Conservation (phyloP, 2,797 vertebrate genomes). For the Acropternis orthonyx region DNA sequence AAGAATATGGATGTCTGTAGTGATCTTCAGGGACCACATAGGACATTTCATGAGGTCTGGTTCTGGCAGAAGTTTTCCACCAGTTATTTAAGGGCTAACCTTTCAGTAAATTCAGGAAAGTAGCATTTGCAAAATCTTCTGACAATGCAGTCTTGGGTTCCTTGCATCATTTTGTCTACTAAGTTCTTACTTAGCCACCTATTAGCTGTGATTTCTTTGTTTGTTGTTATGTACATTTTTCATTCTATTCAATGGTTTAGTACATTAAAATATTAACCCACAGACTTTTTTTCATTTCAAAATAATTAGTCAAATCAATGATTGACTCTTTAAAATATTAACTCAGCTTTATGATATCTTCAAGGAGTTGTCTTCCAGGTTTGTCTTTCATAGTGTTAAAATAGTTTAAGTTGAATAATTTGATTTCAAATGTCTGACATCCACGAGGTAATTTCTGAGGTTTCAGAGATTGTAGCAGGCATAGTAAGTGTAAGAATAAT, state of each 20-base stretch:
- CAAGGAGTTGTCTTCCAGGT: not conserved
- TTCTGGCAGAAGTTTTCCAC: not conserved
- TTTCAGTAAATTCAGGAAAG: not conserved
- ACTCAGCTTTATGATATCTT: conserved; percentile 11
- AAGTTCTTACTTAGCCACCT: not conserved
- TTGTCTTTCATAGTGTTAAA: not conserved
- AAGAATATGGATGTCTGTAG: not conserved
- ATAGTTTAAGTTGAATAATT: not conserved
- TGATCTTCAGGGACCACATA: not conserved
- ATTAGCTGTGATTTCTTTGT: conserved; percentile 55
- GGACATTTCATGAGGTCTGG: not conserved
- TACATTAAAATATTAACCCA: conserved; percentile 11
- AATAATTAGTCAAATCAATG: conserved; percentile 39
- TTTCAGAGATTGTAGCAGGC: not conserved
- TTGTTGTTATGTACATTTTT: conserved; percentile 43
- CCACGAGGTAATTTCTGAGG: not conserved
- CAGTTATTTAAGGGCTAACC: not conserved
- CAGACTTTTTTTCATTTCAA: conserved; percentile 47
- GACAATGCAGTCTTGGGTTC: not conserved
- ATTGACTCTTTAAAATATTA: conserved; percentile 42
- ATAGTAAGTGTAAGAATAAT: not conserved
- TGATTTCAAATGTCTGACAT: not conserved
- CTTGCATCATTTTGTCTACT: not conserved
- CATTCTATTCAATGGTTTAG: conserved; percentile 14
- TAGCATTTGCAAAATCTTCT: not conserved